Evolutionary conservation across 2,888 invertebrate species (phyloP).

Genomic region (Leuctra nigra): DNA sequence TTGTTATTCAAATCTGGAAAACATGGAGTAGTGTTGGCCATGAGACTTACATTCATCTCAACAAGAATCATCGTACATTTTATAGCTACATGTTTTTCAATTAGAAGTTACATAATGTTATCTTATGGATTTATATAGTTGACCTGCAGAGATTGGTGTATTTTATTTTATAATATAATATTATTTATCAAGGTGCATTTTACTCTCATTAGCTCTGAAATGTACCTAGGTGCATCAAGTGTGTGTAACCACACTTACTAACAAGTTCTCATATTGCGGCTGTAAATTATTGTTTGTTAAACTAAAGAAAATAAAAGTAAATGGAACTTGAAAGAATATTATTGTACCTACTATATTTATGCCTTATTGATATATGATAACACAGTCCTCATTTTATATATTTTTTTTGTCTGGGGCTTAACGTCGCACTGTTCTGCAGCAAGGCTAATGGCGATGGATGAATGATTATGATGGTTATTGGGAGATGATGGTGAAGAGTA

Average conservation of each 20-base stretch:
- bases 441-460: too few species aligned
- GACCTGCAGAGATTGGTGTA: background rate
- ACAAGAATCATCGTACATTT: slow-evolving; percentile 1
- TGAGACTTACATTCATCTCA: slow-evolving; percentile 9
- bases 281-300: slow-evolving; percentile 15
- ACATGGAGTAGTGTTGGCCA: slow-evolving; percentile 4
- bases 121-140: background rate
- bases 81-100: background rate
- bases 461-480: too few species aligned
- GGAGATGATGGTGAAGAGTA: too few species aligned
- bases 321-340: background rate
- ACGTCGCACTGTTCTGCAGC: too few species aligned
- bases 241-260: background rate
- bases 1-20: slow-evolving; percentile 1
- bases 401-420: too few species aligned
- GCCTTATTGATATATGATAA: too few species aligned
- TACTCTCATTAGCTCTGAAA: background rate
- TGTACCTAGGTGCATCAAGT: slow-evolving; percentile 6
- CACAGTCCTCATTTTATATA: too few species aligned
- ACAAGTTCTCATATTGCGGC: too few species aligned
- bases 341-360: too few species aligned
- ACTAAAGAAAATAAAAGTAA: slow-evolving; percentile 3
- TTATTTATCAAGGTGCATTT: background rate
- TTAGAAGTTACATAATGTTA: background rate
- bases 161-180: background rate